Evolutionary conservation across 2,888 invertebrate species (phyloP).

Genomic region (Tetragonisca angustula): DNA sequence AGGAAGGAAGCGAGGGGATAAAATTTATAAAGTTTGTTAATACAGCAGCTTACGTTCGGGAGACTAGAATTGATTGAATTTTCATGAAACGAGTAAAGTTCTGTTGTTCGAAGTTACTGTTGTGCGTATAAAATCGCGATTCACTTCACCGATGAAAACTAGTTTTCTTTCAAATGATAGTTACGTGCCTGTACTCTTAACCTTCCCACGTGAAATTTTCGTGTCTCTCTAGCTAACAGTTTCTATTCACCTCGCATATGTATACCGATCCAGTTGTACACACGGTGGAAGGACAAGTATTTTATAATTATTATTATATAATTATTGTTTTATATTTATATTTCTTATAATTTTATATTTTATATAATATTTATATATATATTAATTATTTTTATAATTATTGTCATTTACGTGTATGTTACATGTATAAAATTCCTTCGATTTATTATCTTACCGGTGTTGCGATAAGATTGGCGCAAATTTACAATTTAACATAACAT

Average conservation of each 20-base stretch:
- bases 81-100: neutral
- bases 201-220: neutral
- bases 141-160: neutral
- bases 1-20: neutral
- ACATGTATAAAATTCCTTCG: neutral
- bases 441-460: neutral
- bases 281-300: neutral
- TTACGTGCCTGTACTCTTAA: neutral
- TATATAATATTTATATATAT: neutral
- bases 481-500: slow-evolving; percentile 1
- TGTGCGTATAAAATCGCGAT: neutral
- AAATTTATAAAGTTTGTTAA: neutral
- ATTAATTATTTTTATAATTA: neutral
- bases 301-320: neutral
- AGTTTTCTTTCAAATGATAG: neutral
- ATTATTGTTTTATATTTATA: too few species aligned
- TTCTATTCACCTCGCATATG: neutral
- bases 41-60: neutral
- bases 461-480: neutral
- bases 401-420: slow-evolving; percentile 4
- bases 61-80: neutral
- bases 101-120: neutral
- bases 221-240: neutral
- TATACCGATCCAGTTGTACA: neutral
- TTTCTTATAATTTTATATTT: neutral